Evolutionary conservation across 2,888 invertebrate species (phyloP).

Genomic region (Leucoma salicis): DNA sequence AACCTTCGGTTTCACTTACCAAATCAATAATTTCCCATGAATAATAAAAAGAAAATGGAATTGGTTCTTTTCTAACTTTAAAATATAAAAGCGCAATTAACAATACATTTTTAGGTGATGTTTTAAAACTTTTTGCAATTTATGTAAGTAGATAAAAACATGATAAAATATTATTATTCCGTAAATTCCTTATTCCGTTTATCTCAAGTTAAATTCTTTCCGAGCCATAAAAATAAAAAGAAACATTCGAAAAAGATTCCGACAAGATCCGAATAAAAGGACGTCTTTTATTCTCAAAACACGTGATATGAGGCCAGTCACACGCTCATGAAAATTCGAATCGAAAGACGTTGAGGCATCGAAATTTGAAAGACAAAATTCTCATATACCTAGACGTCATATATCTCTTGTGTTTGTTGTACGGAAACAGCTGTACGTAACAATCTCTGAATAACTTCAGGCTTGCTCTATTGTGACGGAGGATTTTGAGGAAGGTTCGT

Average conservation of each 20-base stretch:
- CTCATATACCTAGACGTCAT: conserved; percentile 19
- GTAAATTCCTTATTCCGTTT: conserved; percentile 21
- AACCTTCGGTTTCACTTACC: no score
- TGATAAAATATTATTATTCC: conserved; percentile 26
- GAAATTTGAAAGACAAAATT: conserved; percentile 27
- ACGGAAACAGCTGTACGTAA: conserved; percentile 32
- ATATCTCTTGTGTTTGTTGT: conserved; percentile 18
- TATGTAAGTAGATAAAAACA: conserved; percentile 17
- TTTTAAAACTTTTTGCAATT: no score
- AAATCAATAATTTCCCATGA: no score
- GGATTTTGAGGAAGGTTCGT: conserved; percentile 29
- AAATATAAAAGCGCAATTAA: no score
- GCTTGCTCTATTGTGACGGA: conserved; percentile 21
- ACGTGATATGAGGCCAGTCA: conserved; percentile 1
- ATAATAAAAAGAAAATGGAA: no score
- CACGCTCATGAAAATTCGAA: conserved; percentile 14
- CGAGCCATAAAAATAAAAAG: conserved; percentile 22
- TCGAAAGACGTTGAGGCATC: conserved; percentile 29
- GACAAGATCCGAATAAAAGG: conserved; percentile 25
- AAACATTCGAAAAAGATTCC: conserved; percentile 20
- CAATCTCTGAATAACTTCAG: conserved; percentile 32
- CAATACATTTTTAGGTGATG: no score
- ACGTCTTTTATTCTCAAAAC: conserved; percentile 22
- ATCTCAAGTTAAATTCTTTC: conserved; percentile 14
- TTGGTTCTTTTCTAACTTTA: no score